phyloP scores from a whole-genome alignment of 2,888 invertebrate species.

The Caenorhabditis macrosperma region DNA sequence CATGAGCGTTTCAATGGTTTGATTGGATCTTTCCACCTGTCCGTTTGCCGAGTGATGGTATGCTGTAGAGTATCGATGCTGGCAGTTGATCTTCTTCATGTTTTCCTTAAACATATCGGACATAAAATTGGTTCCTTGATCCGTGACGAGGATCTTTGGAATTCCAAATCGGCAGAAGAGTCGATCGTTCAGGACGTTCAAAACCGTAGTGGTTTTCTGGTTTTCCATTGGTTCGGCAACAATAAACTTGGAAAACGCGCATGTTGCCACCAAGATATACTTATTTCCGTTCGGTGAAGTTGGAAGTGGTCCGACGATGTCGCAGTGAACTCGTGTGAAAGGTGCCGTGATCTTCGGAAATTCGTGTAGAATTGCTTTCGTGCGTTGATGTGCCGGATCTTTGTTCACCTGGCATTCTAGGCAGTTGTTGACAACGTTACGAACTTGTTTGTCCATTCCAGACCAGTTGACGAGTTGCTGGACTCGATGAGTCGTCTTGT shows the following conservation, averaged over 20 bases:
- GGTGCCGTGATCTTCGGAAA: not conserved
- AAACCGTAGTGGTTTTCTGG: not conserved
- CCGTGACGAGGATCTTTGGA: not conserved
- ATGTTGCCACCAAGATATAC: not conserved
- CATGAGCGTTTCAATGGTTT: no score
- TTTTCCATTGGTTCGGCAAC: not conserved
- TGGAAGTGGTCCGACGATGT: not conserved
- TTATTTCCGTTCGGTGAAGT: not conserved
- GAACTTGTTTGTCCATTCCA: not conserved
- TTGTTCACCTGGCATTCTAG: not conserved
- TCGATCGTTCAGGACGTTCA: not conserved
- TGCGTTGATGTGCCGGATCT: no score
- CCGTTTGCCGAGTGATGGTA: no score
- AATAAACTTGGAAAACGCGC: not conserved
- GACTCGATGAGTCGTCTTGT: not conserved
- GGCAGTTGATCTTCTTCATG: no score
- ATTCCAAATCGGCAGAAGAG: slow-evolving; percentile 10
- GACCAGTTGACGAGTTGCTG: not conserved
- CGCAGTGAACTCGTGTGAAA: slow-evolving; percentile 4
- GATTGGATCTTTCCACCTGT: no score
- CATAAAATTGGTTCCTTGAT: slow-evolving; percentile 18
- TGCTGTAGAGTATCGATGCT: no score
- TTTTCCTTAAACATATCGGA: no score
- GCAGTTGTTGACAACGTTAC: not conserved
- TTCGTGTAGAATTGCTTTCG: not conserved